A percentile compares a stretch with the other conserved stretches of the same genome.
Evolutionary conservation across 2,888 invertebrate genomes (phyloP).

Genomic region (Pemphredon lugubris): DNA sequence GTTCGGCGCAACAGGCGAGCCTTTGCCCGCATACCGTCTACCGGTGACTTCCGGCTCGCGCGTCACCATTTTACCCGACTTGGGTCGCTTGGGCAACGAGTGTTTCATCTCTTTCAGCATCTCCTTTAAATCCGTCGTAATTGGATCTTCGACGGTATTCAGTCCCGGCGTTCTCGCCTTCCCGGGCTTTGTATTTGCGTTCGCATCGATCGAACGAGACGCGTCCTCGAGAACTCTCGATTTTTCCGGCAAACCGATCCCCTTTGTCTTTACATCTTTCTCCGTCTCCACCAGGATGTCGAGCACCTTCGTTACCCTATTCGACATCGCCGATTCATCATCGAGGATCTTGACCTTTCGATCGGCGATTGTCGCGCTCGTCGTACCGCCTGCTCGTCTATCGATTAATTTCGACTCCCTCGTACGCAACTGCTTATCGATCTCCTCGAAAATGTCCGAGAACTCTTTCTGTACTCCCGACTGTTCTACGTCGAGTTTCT

Average conservation of each 20-base stretch:
- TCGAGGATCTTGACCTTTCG: conserved; percentile 40
- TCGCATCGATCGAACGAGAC: conserved; percentile 28
- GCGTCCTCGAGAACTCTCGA: conserved; percentile 41
- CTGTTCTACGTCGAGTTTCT: conserved; percentile 22
- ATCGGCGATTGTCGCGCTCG: conserved; percentile 24
- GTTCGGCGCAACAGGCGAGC: conserved; percentile 12
- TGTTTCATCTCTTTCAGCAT: conserved; percentile 91
- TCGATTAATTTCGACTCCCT: conserved; percentile 55
- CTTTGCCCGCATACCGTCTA: conserved; percentile 17
- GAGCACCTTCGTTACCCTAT: conserved; percentile 70
- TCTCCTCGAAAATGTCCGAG: conserved; percentile 74
- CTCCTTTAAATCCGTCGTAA: conserved; percentile 83
- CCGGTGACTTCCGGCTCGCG: conserved; percentile 32
- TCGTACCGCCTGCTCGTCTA: background rate
- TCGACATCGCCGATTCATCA: conserved; percentile 62
- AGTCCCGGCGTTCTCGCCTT: conserved; percentile 42
- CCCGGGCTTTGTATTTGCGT: conserved; percentile 32
- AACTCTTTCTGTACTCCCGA: conserved; percentile 68
- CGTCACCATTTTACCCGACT: conserved; percentile 72
- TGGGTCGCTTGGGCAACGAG: conserved; percentile 85
- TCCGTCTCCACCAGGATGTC: conserved; percentile 71
- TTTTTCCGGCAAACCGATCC: conserved; percentile 37
- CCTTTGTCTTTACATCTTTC: conserved; percentile 61
- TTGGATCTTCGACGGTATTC: conserved; percentile 68
- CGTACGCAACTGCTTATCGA: conserved; percentile 69